Percentiles rank a stretch among this genome's conserved stretches.
phyloP scores from a whole-genome alignment of 2,797 vertebrate species.

The Danio aesculapii region DNA sequence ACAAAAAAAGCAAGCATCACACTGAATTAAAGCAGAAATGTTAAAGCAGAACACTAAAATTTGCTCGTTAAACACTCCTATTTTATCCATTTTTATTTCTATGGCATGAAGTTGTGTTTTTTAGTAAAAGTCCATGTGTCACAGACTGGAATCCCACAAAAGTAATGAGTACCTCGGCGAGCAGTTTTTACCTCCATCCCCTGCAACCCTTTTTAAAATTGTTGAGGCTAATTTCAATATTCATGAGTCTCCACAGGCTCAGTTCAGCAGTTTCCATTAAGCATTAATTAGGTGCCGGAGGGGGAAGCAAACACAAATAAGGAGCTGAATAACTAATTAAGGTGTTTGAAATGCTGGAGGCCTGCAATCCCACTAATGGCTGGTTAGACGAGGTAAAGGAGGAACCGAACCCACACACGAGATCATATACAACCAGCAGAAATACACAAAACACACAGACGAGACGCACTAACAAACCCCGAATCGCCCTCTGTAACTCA shows the following conservation, averaged over 20 bases:
- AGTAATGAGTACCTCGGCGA: constrained; percentile 91
- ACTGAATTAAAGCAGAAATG: too few relatives aligned
- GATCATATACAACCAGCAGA: constrained; percentile 43
- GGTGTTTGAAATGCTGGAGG: constrained; percentile 90
- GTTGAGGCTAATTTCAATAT: constrained; percentile 98
- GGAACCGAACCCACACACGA: constrained; percentile 36
- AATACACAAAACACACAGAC: constrained; percentile 30
- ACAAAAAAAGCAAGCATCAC: too few relatives aligned
- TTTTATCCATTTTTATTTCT: neutral
- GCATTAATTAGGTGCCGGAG: constrained; percentile 99
- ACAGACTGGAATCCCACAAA: constrained; percentile 82
- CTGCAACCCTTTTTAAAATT: constrained; percentile 82
- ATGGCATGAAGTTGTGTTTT: constrained; percentile 20
- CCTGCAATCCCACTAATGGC: constrained; percentile 86
- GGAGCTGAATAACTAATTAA: constrained; percentile 92
- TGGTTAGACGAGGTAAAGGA: constrained; percentile 81
- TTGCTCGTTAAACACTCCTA: too few relatives aligned
- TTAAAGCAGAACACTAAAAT: too few relatives aligned
- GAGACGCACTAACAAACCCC: neutral
- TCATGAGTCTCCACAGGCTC: constrained; percentile 98
- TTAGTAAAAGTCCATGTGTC: constrained; percentile 22
- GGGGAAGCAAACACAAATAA: constrained; percentile 83
- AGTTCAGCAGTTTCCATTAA: constrained; percentile 96
- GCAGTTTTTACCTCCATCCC: constrained; percentile 71
- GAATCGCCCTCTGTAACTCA: neutral